Base-by-base conservation (phyloP, 53 echinoderm and acorn worm species). In the Echinarachnius parma region DNA sequence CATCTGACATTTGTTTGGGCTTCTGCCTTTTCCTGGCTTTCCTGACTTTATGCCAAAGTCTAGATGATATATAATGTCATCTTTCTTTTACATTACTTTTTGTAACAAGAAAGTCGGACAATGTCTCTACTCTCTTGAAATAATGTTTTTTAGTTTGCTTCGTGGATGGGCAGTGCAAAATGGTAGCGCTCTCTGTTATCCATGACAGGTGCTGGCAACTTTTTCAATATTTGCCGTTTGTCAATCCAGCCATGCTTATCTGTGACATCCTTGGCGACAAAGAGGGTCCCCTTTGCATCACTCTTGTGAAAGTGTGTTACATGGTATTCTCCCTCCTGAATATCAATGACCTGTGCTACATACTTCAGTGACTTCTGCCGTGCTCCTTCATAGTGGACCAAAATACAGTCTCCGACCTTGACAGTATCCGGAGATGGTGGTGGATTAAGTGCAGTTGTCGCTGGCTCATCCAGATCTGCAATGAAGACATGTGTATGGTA, bases 351-450 rank as follows among this genome's bases (percentile, higher is more conserved):
- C 76, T 76, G 76, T 46, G 45, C 60, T 3, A 76, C 60, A 60
- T 76, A 45, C 48, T 76, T 55, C 21, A 76, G 56, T 34, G n/a
- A 34, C 44, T 3, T 76, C 76, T 60, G 76, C 21, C 20, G 34
- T 76, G 76, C 27, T 45, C 61, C 60, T 76, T 59, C 61, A 60
- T 60, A 76, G 28, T 59, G 46, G 47, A 60, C 45, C 28, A 71
- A 16, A 34, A 75, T 31, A 36, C 75, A 75, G 75, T 60, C 61
- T 59, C 76, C 76, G 14, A 76, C 61, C 21, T 76, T 76, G 61
- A 75, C 60, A 19, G 61, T 57, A 57, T 57, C 28, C 57, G 22
- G 9, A 57, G 57, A 8, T 27, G 57, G 57, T 27, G 28, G 57
- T 9, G 57, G 57, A 57, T 57, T 57, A 57, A n/a, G 4, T 4